phyloP scores from a whole-genome alignment of 2,888 invertebrate genomes.

The Noctua pronuba region DNA sequence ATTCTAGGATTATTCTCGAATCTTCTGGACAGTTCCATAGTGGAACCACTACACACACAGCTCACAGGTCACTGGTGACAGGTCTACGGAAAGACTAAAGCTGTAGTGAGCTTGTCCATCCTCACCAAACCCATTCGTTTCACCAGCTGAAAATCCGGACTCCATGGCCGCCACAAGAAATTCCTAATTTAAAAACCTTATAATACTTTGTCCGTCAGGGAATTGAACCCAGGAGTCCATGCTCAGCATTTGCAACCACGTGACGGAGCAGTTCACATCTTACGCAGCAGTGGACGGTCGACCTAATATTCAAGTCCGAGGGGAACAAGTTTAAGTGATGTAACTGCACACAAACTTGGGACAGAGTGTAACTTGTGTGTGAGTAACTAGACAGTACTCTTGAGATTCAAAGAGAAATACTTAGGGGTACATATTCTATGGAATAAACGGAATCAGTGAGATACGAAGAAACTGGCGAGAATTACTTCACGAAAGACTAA shows the following conservation, averaged over 20 bases:
- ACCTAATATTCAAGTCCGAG: conserved; percentile 19
- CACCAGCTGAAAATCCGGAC: no score
- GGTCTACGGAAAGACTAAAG: no score
- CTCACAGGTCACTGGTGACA: no score
- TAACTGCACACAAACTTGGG: conserved; percentile 44
- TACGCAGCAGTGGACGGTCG: neutral
- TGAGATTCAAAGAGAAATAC: conserved; percentile 5
- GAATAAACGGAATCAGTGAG: neutral
- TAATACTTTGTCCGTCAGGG: no score
- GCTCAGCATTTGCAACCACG: neutral
- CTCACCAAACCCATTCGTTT: no score
- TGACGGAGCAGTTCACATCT: neutral
- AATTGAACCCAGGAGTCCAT: neutral
- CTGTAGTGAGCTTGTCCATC: no score
- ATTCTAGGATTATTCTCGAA: no score
- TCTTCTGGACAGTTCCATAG: no score
- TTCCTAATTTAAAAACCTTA: no score
- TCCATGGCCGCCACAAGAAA: no score
- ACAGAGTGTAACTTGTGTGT: conserved; percentile 25
- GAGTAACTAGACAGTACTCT: conserved; percentile 17
- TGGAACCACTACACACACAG: no score
- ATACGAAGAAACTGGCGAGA: neutral
- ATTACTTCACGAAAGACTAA: neutral
- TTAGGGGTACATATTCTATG: neutral
- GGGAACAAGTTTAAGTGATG: conserved; percentile 35